Evolutionary conservation across 2,888 invertebrate species (phyloP).

Genomic region (Neoscelio sp.): DNA sequence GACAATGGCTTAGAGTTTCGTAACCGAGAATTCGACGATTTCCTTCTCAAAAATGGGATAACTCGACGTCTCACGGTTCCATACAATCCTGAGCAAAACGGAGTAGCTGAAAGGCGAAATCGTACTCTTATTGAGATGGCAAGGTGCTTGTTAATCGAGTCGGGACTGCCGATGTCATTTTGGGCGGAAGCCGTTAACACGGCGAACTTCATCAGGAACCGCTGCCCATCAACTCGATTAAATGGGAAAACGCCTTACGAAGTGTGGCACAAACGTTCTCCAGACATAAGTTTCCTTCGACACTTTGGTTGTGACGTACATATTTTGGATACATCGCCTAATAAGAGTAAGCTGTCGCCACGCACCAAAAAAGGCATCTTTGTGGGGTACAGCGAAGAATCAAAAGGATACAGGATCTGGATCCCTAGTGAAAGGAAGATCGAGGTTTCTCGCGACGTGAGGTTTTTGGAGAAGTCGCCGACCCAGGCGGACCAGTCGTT

Average conservation of each 20-base stretch:
- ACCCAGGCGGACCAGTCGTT: no score
- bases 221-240: slow-evolving; percentile 64
- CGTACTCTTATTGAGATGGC: slow-evolving; percentile 73
- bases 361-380: no score
- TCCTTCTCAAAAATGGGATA: slow-evolving; percentile 70
- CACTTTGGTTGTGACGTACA: no score
- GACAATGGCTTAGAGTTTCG: slow-evolving; percentile 69
- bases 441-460: no score
- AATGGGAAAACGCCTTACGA: slow-evolving; percentile 65
- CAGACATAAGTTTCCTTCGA: no score
- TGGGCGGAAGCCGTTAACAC: slow-evolving; percentile 74
- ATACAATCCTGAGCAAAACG: slow-evolving; percentile 74
- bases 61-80: slow-evolving; percentile 67
- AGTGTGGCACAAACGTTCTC: no score
- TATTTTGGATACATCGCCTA: no score
- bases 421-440: no score
- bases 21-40: slow-evolving; percentile 67
- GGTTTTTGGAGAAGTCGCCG: no score
- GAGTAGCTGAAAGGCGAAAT: slow-evolving; percentile 73
- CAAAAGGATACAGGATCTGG: no score
- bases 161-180: slow-evolving; percentile 65
- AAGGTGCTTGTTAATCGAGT: slow-evolving; percentile 70
- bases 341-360: no score
- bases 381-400: no score
- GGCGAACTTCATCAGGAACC: slow-evolving; percentile 72